Percentiles rank a stretch among this genome's conserved stretches.
Conservation (phyloP, 2,797 vertebrate species). For the Spinus pinus region DNA sequence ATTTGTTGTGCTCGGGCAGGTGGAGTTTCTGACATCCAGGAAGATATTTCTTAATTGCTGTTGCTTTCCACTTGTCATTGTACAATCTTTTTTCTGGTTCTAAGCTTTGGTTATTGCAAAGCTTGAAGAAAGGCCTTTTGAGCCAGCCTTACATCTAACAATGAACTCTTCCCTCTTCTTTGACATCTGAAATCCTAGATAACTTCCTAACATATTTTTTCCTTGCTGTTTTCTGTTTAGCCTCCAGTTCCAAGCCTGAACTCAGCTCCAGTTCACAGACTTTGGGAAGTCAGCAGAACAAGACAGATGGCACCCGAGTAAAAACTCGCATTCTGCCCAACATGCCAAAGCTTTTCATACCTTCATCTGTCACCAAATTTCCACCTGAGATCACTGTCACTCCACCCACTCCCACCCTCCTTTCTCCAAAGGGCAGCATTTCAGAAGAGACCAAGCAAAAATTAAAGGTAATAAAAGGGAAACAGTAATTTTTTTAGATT, state of each 20-base stretch:
- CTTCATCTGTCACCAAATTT: slow-evolving; percentile 90
- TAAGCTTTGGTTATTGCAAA: not conserved
- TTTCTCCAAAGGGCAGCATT: slow-evolving; percentile 98
- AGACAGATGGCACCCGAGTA: slow-evolving; percentile 82
- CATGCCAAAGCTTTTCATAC: slow-evolving; percentile 98
- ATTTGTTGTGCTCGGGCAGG: not conserved
- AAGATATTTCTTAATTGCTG: not conserved
- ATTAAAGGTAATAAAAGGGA: slow-evolving; percentile 85
- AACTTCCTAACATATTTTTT: slow-evolving; percentile 17
- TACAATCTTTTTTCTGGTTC: not conserved
- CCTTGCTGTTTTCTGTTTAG: slow-evolving; percentile 53
- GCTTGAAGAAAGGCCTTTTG: not conserved
- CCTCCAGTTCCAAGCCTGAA: slow-evolving; percentile 75
- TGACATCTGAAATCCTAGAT: slow-evolving; percentile 23
- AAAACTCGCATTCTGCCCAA: slow-evolving; percentile 87
- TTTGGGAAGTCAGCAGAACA: slow-evolving; percentile 77
- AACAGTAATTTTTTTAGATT: slow-evolving; percentile 38
- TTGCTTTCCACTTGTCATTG: not conserved
- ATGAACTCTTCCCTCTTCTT: not conserved
- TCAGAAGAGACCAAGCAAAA: slow-evolving; percentile 99
- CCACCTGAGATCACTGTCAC: slow-evolving; percentile 99
- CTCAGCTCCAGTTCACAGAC: slow-evolving; percentile 70
- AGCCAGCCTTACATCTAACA: not conserved
- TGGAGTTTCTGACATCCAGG: not conserved
- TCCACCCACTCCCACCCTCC: slow-evolving; percentile 95